Percentiles rank a stretch among this genome's conserved stretches.
Evolutionary conservation across 2,113 vertebrate genomes (phyloP).

Genomic region (Lates calcarifer): DNA sequence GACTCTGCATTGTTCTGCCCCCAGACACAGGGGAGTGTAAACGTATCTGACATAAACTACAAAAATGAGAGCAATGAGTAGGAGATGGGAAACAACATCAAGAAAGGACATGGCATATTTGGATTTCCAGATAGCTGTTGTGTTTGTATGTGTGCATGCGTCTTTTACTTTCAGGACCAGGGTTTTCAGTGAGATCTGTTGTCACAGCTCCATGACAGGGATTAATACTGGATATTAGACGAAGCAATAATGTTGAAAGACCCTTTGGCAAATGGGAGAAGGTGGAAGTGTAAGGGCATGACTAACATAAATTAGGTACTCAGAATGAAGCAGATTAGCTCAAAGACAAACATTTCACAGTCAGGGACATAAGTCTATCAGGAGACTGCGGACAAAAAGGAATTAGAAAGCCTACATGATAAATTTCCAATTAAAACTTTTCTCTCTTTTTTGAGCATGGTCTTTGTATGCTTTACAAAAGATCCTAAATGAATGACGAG

Average conservation of each 20-base stretch:
- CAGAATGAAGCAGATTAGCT: constrained; percentile 46
- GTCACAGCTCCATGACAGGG: neutral
- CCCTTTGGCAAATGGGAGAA: constrained; percentile 21
- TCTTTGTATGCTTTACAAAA: constrained; percentile 28
- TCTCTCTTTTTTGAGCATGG: neutral
- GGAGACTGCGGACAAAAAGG: constrained; percentile 15
- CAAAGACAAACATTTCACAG: constrained; percentile 51
- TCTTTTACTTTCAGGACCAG: constrained; percentile 2
- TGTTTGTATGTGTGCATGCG: neutral
- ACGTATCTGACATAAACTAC: neutral
- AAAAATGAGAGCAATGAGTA: neutral
- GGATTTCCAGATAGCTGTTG: neutral
- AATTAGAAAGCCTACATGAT: constrained; percentile 41
- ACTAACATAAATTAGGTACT: constrained; percentile 34
- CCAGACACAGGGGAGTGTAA: neutral
- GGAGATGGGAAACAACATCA: constrained; percentile 8
- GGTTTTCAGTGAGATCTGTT: constrained; percentile 23
- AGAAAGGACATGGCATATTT: neutral
- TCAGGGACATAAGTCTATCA: constrained; percentile 20
- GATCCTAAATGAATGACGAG: constrained; percentile 18
- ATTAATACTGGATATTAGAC: constrained; percentile 30
- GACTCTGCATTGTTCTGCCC: neutral
- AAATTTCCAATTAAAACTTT: constrained; percentile 66
- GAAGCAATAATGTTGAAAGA: neutral
- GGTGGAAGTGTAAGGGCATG: neutral